These are phyloP conservation scores for Orchestia grillus DNA, from an alignment of 1,140 invertebrate species.

Conservation along the genomic window DNA sequence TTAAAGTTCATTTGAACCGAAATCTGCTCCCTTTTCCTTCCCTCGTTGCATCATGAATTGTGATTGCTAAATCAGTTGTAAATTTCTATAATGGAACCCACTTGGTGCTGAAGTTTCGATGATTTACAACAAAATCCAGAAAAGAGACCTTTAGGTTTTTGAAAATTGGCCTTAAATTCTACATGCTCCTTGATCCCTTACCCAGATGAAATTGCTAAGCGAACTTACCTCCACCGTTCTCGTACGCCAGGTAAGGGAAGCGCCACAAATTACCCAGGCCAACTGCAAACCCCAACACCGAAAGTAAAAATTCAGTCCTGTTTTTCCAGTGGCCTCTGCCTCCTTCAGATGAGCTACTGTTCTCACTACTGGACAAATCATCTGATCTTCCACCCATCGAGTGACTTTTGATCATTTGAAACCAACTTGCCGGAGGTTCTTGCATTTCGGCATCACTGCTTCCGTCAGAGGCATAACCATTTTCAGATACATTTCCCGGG, in stretches of 20 bases:
- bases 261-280: conserved; percentile 75
- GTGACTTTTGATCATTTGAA: not conserved
- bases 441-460: not conserved
- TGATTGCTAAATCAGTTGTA: too few species aligned
- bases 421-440: not conserved
- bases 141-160: not conserved
- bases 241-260: conserved; percentile 73
- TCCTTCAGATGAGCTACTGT: not conserved
- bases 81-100: too few species aligned
- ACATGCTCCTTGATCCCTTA: not conserved
- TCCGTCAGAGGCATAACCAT: conserved; percentile 11
- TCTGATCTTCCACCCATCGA: not conserved
- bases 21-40: too few species aligned
- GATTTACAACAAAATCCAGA: not conserved
- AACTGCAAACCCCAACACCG: conserved; percentile 73
- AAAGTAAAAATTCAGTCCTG: conserved; percentile 70
- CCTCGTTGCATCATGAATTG: too few species aligned
- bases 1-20: too few species aligned
- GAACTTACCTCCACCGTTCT: not conserved
- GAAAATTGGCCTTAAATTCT: not conserved
- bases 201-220: too few species aligned
- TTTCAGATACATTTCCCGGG: not conserved
- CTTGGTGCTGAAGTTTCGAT: too few species aligned
- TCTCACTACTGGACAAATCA: not conserved
- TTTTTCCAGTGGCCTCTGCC: conserved; percentile 67